Evolutionary conservation across 2,797 vertebrate species (phyloP).

Genomic region (Florisuga fusca): DNA sequence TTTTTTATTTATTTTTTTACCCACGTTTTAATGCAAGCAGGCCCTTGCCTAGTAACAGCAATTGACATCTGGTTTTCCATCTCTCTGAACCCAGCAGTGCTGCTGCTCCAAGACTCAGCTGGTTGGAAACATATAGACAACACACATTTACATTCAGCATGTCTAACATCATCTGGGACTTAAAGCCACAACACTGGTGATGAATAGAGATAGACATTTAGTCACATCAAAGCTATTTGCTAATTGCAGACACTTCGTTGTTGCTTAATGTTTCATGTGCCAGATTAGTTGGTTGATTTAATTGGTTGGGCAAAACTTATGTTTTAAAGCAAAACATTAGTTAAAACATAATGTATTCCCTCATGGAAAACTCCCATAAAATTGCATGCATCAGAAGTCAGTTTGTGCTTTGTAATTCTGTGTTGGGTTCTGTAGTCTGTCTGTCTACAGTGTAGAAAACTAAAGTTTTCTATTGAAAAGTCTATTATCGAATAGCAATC

Average conservation of each 20-base stretch:
- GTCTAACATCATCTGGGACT: slow-evolving; percentile 62
- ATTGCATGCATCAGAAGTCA: not conserved
- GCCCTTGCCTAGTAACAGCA: not conserved
- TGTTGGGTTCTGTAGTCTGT: not conserved
- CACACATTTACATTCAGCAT: slow-evolving; percentile 48
- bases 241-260: slow-evolving; percentile 77
- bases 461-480: not conserved
- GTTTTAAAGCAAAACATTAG: slow-evolving; percentile 66
- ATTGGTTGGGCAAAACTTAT: slow-evolving; percentile 67
- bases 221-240: slow-evolving; percentile 76
- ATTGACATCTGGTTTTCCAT: slow-evolving; percentile 30
- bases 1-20: not conserved
- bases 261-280: slow-evolving; percentile 75
- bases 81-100: slow-evolving; percentile 2
- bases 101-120: slow-evolving; percentile 22
- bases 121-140: not conserved
- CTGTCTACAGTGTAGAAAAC: not conserved
- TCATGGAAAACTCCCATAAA: slow-evolving; percentile 33
- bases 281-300: slow-evolving; percentile 79
- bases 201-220: slow-evolving; percentile 66
- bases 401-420: not conserved
- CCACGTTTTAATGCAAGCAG: not conserved
- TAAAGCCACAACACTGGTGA: slow-evolving; percentile 39
- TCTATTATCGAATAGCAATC: not conserved
- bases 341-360: slow-evolving; percentile 51